These are phyloP conservation scores for Meloidogyne hapla DNA, from an alignment of 1,140 invertebrate genomes.

Conservation along the genomic window DNA sequence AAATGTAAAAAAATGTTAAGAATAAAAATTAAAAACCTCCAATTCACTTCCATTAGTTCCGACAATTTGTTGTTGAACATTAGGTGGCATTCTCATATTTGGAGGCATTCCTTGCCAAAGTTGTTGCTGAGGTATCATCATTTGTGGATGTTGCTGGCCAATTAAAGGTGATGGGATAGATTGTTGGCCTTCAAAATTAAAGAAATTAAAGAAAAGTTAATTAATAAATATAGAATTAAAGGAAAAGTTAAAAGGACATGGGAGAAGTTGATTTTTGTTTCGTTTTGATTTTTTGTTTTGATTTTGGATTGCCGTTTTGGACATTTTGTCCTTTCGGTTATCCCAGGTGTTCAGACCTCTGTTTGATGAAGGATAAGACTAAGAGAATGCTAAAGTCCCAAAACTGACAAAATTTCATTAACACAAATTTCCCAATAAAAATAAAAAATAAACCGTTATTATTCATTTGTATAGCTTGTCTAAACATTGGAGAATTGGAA, in stretches of 20 bases:
- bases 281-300: no score
- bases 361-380: no score
- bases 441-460: background rate
- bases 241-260: no score
- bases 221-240: no score
- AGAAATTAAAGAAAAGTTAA: no score
- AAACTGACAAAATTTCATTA: no score
- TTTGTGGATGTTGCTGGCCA: background rate
- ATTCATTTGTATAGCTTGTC: background rate
- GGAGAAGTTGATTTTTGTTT: no score
- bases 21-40: background rate
- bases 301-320: no score
- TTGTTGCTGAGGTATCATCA: background rate
- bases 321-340: no score
- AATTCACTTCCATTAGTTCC: background rate
- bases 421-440: background rate
- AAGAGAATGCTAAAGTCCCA: no score
- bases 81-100: background rate
- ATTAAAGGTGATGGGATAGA: background rate
- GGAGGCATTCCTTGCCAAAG: background rate
- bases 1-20: no score
- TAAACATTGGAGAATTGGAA: constrained; percentile 3
- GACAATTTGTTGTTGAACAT: background rate
- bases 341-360: no score
- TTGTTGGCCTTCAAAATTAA: background rate